Evolutionary conservation across 2,888 invertebrate species (phyloP).

Genomic region (Philereme vetulata): DNA sequence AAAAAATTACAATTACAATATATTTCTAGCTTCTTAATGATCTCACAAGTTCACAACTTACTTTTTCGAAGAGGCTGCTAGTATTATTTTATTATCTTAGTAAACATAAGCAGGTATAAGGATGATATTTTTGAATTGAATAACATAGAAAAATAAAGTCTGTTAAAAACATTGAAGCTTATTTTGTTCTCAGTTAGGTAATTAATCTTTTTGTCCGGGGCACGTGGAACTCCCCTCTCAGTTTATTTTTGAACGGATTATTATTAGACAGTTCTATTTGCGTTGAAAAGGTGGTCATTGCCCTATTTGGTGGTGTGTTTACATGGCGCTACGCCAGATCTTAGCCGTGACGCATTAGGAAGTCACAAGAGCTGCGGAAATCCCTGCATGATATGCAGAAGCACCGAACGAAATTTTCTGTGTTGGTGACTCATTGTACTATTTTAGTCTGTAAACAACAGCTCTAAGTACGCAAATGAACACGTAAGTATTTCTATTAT

Average conservation of each 20-base stretch:
- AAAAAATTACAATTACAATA: no score
- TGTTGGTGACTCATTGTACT: slow-evolving; percentile 8
- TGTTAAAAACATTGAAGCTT: slow-evolving; percentile 21
- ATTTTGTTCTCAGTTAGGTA: slow-evolving; percentile 36
- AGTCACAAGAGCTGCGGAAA: slow-evolving; percentile 26
- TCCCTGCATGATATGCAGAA: slow-evolving; percentile 29
- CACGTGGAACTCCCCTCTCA: slow-evolving; percentile 71
- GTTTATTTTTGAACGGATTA: slow-evolving; percentile 71
- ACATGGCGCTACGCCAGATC: slow-evolving; percentile 71
- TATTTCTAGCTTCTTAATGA: slow-evolving; percentile 6
- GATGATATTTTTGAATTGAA: no score
- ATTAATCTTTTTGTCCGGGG: slow-evolving; percentile 64
- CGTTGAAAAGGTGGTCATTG: slow-evolving; percentile 73
- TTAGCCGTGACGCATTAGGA: slow-evolving; percentile 48
- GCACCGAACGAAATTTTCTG: slow-evolving; percentile 2
- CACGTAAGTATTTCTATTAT: neutral
- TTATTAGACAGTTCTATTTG: slow-evolving; percentile 77
- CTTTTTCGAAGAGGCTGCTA: no score
- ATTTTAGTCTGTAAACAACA: slow-evolving; percentile 7
- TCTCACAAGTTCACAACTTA: neutral
- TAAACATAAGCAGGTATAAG: no score
- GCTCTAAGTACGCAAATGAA: neutral
- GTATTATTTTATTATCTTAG: no score
- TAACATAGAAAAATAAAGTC: no score
- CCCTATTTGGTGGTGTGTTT: slow-evolving; percentile 80